Conservation (phyloP, 1,140 invertebrate species). For the Catajapyx aquilonaris region DNA sequence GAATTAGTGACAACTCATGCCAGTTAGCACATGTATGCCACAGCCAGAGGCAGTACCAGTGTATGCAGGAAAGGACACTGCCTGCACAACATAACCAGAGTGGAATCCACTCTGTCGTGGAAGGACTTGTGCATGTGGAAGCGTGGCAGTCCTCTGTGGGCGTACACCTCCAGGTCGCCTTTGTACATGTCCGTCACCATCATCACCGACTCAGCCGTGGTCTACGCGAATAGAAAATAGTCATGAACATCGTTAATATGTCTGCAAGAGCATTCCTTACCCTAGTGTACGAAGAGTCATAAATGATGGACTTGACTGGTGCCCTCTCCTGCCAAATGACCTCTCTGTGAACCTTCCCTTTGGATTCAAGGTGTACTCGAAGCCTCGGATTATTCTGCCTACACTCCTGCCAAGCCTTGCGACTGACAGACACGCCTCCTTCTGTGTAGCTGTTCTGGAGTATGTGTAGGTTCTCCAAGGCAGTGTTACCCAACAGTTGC, state of each 20-base stretch:
- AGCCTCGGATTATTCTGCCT: constrained; percentile 16
- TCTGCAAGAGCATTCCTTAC: constrained; percentile 24
- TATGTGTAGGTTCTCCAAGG: constrained; percentile 47
- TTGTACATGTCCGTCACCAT: constrained; percentile 34
- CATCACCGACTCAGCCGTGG: constrained; percentile 24
- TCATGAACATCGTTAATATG: constrained; percentile 4
- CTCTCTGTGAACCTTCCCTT: constrained; percentile 17
- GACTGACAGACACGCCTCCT: constrained; percentile 13
- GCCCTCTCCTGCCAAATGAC: constrained; percentile 32
- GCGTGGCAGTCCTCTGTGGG: constrained; percentile 36
- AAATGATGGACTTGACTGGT: constrained; percentile 41
- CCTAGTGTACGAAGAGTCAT: constrained; percentile 36
- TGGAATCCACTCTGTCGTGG: constrained; percentile 36
- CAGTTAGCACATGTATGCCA: no score
- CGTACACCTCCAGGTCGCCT: constrained; percentile 30
- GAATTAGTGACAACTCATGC: no score
- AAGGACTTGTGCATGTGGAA: constrained; percentile 35
- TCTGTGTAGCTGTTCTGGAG: constrained; percentile 46
- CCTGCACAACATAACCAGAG: constrained; percentile 33
- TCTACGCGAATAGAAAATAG: constrained; percentile 19
- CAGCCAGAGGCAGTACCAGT: no score
- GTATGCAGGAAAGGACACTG: constrained; percentile 38
- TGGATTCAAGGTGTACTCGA: constrained; percentile 20
- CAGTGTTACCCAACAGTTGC: constrained; percentile 39
- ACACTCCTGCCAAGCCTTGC: constrained; percentile 19